Evolutionary conservation across 2,888 invertebrate genomes (phyloP), one percentile per base, ranked within the genome.

Genomic region (Lacanobia wlatinum): DNA sequence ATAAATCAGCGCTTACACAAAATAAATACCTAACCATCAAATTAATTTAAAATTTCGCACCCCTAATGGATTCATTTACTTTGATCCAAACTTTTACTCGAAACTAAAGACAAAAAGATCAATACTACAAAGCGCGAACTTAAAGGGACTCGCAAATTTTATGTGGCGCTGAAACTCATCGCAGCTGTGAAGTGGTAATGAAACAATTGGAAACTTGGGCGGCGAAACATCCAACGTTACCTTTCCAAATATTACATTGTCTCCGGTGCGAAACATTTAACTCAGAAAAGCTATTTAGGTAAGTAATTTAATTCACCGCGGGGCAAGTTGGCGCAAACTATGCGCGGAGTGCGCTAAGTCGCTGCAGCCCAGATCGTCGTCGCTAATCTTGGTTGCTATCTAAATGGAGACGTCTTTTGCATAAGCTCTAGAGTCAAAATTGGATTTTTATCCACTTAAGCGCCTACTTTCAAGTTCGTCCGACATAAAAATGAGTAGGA

Each of bases 261-360:
- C 87, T 89, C 82, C 75, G 77, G 80, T 76, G 81, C 79, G 78
- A 90, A 86, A 90, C 88, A 90, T 92, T 92, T 90, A 90, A 91
- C 89, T 91, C 84, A 84, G 89, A 89, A 92, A 93, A 91, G 92
- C 92, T 92, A 92, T 94, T 92, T 91, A 89, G 88, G 90, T 91
- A 91, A 92, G 92, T 92, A 92, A 93, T 93, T 93, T 91, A 93
- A 94, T 94, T 92, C 90, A 83, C 86, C 77, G 77, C 83, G 83
- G 89, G 87, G 89, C 88, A 88, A 93, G 91, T 93, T 92, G 84
- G 81, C 82, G 84, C 82, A 86, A 93, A 93, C 92, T 94, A 93
- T 92, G 91, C 90, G 80, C 82, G 82, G 85, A 88, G 83, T 88
- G 90, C 85, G 86, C 90, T 88, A 88, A 92, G 91, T 88, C 88